These are phyloP conservation scores for Sinhomidia bicolor DNA, from an alignment of 2,888 invertebrate genomes.

Conservation along the genomic window DNA sequence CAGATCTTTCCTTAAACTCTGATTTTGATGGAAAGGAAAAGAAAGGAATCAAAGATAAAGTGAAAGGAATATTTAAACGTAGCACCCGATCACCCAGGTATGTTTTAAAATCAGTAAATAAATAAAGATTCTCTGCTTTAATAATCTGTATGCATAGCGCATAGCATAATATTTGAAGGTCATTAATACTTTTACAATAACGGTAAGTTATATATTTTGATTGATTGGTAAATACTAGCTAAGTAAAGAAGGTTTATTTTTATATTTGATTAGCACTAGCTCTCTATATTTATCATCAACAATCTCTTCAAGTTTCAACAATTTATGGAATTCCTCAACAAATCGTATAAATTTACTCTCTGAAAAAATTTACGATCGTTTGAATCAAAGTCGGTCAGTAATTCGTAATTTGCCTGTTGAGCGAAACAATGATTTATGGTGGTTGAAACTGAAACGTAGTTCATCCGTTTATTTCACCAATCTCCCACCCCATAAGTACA, in stretches of 20 bases:
- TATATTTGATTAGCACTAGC: conserved; percentile 8
- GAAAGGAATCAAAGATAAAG: conserved; percentile 89
- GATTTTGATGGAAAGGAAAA: conserved; percentile 85
- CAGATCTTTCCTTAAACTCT: conserved; percentile 86
- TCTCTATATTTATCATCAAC: conserved; percentile 34
- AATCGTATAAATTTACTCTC: conserved; percentile 28
- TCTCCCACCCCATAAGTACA: conserved; percentile 16
- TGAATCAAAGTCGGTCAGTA: conserved; percentile 31
- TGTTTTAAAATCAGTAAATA: too few relatives aligned
- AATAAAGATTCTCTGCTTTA: too few relatives aligned
- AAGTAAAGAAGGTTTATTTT: too few relatives aligned
- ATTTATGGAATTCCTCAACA: conserved; percentile 46
- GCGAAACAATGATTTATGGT: conserved; percentile 42
- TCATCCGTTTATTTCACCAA: conserved; percentile 31
- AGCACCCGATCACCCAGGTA: conserved; percentile 88
- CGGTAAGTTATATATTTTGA: too few relatives aligned
- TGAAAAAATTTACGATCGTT: conserved; percentile 43
- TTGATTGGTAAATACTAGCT: too few relatives aligned
- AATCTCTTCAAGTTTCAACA: conserved; percentile 36
- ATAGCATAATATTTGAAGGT: too few relatives aligned
- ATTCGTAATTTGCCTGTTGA: conserved; percentile 39
- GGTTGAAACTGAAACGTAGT: conserved; percentile 31
- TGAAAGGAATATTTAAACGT: conserved; percentile 92
- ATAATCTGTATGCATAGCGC: too few relatives aligned
- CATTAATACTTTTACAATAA: too few relatives aligned